These are phyloP conservation scores for Nemopilema nomurai DNA, from an alignment of 30 jellyfish, hydroid and myxozoan genomes.

Conservation along the genomic window DNA sequence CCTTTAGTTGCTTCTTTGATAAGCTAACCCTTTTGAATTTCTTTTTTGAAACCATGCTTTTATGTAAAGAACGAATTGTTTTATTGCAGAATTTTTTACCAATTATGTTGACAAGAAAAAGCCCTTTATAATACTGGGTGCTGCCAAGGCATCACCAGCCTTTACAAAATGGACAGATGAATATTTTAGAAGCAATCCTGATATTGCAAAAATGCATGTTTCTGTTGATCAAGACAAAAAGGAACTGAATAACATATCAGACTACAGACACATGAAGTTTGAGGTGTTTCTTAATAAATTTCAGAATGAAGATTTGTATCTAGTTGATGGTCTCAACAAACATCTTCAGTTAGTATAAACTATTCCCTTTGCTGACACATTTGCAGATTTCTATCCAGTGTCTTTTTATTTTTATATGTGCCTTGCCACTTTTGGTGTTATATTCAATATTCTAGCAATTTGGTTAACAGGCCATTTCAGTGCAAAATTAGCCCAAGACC, in stretches of 20 bases:
- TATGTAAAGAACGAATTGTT: neutral
- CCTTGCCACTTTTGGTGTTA: no score
- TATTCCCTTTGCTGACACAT: neutral
- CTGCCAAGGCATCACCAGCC: conserved; percentile 79
- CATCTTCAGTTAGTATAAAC: conserved; percentile 50
- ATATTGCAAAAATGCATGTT: conserved; percentile 28
- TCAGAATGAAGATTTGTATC: conserved; percentile 44
- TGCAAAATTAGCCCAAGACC: no score
- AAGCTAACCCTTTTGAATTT: no score
- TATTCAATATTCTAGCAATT: no score
- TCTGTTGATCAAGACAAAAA: conserved; percentile 56
- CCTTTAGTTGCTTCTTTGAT: no score
- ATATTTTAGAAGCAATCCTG: conserved; percentile 56
- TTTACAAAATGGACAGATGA: conserved; percentile 76
- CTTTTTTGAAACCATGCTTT: no score
- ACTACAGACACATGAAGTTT: conserved; percentile 45
- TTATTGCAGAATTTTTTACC: conserved; percentile 55
- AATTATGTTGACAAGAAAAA: conserved; percentile 61
- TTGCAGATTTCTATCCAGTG: no score
- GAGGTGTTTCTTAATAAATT: conserved; percentile 27
- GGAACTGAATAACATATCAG: conserved; percentile 40
- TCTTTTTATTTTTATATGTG: no score
- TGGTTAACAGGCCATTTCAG: no score
- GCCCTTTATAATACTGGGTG: conserved; percentile 76
- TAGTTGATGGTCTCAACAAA: conserved; percentile 67